Evolutionary conservation across 2,888 invertebrate species (phyloP), one percentile per base, ranked within the genome.

Genomic region (Auanema sp.): DNA sequence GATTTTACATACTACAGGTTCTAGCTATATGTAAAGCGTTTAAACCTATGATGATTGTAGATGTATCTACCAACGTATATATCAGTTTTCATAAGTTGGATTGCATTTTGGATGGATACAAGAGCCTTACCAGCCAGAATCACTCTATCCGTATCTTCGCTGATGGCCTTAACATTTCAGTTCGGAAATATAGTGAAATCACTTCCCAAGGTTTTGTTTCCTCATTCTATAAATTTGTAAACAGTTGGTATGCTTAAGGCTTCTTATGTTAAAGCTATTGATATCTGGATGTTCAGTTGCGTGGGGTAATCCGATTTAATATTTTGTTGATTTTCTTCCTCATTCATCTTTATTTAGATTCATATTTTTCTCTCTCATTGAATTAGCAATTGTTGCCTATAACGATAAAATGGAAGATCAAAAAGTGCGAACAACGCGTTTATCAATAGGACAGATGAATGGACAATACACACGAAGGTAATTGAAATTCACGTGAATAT

Each of bases 61-160:
- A 82, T 82, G 77, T 83, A 83, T 60, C 66, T 83, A 18, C 83
- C 83, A 11, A 83, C 83, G 10, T 83, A 83, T 64, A 76, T 82
- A 44, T 78, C 78, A 8, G 83, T 83, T 2, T 83, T 82, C 69
- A 80, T 80, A 21, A 78, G 77, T 0, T 80, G 82, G 83, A 83
- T 83, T 4, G 80, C 83, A 6, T 83, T 83, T 57, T 83, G 83
- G 80, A 79, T 83, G 79, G 83, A 83, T 60, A 79, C 80, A 5
- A 16, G 75, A 14, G 83, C 83, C 2, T 60, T 83, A 6, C 83
- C 83, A 0, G 83, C 83, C 0, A 63, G 83, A 56, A 83, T 83
- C 47, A 83, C 80, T 0, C 64, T 83, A 6, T 83, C 81, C 12
- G 80, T 80, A 14, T 77, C 77, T 18, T 80, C 79, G 0, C 67